Percentiles rank a stretch among this genome's conserved stretches.
phyloP scores from a whole-genome alignment of 2,797 vertebrate species.

The Mycteria americana region DNA sequence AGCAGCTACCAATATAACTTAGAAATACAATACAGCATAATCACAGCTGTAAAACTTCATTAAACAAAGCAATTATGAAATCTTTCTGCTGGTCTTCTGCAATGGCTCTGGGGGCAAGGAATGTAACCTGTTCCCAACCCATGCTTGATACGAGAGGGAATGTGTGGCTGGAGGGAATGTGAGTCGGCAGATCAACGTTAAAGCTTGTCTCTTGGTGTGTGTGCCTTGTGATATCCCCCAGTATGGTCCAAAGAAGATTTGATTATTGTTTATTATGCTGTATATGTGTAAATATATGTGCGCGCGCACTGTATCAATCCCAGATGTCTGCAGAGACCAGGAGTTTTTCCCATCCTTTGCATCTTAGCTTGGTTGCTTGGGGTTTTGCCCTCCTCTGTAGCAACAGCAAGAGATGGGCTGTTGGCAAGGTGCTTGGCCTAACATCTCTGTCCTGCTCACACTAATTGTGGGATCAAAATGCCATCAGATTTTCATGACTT shows the following conservation, averaged over 20 bases:
- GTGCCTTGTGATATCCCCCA: not conserved
- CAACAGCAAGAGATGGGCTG: accelerated
- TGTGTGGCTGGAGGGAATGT: not conserved
- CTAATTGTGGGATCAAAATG: not conserved
- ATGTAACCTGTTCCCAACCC: not conserved
- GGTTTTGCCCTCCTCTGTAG: not conserved
- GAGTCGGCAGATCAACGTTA: not conserved
- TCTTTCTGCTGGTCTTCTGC: not conserved
- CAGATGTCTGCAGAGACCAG: not conserved
- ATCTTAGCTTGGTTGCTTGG: not conserved
- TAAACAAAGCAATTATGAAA: not conserved
- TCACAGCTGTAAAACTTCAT: not conserved
- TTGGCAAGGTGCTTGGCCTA: not conserved
- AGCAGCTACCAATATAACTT: not conserved
- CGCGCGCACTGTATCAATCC: not conserved
- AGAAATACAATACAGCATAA: not conserved
- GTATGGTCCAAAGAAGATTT: not conserved
- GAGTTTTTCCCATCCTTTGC: not conserved
- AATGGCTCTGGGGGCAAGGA: not conserved
- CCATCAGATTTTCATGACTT: not conserved
- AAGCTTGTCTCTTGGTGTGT: not conserved
- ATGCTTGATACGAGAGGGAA: accelerated
- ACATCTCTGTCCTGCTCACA: accelerated
- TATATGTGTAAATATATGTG: not conserved
- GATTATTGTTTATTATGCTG: not conserved